phyloP scores from a whole-genome alignment of 2,113 vertebrate species.

The Vanacampus margaritifer region DNA sequence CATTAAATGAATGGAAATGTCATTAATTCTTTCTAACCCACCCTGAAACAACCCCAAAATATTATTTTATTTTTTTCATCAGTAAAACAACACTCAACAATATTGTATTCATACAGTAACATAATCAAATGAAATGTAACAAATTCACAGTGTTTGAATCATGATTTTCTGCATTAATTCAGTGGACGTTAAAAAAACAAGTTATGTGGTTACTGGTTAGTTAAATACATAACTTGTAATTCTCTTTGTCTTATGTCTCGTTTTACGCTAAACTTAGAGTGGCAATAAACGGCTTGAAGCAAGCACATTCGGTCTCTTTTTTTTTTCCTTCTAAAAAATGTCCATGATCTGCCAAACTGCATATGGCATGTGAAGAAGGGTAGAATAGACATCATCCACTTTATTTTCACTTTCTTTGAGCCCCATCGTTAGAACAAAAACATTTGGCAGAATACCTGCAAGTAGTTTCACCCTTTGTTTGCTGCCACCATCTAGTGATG shows the following conservation, averaged over 20 bases:
- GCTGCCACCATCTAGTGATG: neutral
- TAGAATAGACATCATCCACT: no score
- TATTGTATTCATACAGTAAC: neutral
- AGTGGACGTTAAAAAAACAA: neutral
- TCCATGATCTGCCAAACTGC: no score
- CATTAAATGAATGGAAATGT: neutral
- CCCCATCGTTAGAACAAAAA: neutral
- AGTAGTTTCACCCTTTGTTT: neutral
- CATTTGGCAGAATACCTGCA: neutral
- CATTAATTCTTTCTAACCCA: neutral
- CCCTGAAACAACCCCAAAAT: neutral
- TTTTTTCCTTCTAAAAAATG: neutral
- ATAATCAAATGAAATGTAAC: neutral
- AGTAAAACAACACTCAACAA: neutral
- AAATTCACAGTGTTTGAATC: no score
- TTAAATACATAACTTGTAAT: neutral
- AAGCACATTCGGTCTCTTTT: neutral
- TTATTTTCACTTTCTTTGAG: neutral
- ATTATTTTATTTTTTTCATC: no score
- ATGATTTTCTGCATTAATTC: no score
- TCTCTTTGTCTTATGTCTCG: neutral
- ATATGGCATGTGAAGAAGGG: no score
- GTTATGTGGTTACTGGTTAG: neutral
- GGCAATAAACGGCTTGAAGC: slow-evolving; percentile 1
- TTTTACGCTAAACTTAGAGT: neutral